phyloP scores from a whole-genome alignment of 2,888 invertebrate genomes.

The Steromphala cineraria region DNA sequence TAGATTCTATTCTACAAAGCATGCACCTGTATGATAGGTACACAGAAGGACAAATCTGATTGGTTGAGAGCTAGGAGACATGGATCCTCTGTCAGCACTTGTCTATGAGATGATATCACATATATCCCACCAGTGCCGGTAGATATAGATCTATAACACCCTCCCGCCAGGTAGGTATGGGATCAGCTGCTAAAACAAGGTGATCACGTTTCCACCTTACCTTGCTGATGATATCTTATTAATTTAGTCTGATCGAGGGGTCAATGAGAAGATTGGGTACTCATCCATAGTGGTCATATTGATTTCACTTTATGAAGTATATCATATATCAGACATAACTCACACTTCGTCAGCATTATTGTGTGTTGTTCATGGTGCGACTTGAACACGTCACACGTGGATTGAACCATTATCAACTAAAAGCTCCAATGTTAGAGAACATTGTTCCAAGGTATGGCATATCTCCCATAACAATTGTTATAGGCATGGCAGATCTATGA shows the following conservation, averaged over 20 bases:
- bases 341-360: no score
- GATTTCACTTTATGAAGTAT: neutral
- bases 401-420: no score
- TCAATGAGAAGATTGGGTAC: neutral
- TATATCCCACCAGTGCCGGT: neutral
- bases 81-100: neutral
- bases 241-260: neutral
- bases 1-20: no score
- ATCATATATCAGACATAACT: neutral
- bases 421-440: no score
- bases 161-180: neutral
- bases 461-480: no score
- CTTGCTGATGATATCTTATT: conserved; percentile 5
- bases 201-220: neutral
- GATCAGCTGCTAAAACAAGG: neutral
- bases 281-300: neutral
- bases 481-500: no score
- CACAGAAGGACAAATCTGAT: no score
- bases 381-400: no score
- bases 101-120: neutral
- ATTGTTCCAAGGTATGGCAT: no score
- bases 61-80: neutral
- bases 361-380: no score
- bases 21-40: no score
- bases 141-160: neutral